Percentiles rank a stretch among this genome's conserved stretches.
These are phyloP conservation scores for Thunnus thynnus DNA, from an alignment of 2,113 vertebrate species.

Conservation along the genomic window DNA sequence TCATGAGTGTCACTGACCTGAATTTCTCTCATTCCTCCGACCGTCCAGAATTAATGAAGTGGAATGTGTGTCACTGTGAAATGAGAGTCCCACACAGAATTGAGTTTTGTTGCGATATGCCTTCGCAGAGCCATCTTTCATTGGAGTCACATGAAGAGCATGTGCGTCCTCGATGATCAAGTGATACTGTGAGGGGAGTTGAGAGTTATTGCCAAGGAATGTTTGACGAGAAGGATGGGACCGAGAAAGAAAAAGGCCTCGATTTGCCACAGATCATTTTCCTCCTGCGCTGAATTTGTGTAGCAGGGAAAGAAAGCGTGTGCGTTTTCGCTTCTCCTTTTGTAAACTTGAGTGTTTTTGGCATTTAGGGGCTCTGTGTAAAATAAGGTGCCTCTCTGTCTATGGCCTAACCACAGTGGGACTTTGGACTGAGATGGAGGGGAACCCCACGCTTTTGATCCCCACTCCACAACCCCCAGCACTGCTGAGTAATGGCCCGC, in stretches of 20 bases:
- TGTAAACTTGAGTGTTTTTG: constrained; percentile 65
- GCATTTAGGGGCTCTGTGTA: constrained; percentile 74
- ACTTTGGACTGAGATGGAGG: constrained; percentile 74
- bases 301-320: constrained; percentile 29
- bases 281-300: constrained; percentile 51
- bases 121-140: constrained; percentile 61
- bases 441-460: constrained; percentile 83
- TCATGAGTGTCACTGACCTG: constrained; percentile 50
- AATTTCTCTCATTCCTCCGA: constrained; percentile 62
- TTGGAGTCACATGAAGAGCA: constrained; percentile 83
- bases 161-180: constrained; percentile 74
- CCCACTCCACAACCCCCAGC: constrained; percentile 62
- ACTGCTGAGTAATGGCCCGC: constrained; percentile 76
- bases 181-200: constrained; percentile 70
- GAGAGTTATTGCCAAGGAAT: constrained; percentile 64
- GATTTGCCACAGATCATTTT: constrained; percentile 54
- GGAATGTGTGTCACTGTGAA: constrained; percentile 77
- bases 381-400: constrained; percentile 83
- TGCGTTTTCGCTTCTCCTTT: constrained; percentile 38
- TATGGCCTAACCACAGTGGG: constrained; percentile 79
- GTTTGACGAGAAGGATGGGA: constrained; percentile 48
- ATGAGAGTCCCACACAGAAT: constrained; percentile 42
- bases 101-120: constrained; percentile 53
- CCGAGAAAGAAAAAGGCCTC: constrained; percentile 35
- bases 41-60: constrained; percentile 56